Evolutionary conservation across 1,140 invertebrate genomes (phyloP).

Genomic region (Drosophila quadrilineata): DNA sequence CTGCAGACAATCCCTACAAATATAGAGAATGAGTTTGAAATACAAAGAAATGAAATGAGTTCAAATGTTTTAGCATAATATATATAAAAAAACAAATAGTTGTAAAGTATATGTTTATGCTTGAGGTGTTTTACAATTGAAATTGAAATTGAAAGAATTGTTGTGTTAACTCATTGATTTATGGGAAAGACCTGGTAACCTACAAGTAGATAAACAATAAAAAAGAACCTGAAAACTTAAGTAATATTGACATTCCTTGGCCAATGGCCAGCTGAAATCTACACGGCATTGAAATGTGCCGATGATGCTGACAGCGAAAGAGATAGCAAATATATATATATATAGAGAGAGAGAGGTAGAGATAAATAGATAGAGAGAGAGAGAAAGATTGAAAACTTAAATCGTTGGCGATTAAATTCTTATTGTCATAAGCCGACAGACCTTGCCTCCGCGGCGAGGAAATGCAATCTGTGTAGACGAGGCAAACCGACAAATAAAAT

Average conservation of each 20-base stretch:
- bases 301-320: conserved; percentile 1
- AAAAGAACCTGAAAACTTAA: conserved; percentile 28
- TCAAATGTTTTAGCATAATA: no score
- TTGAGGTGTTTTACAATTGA: not conserved
- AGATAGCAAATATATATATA: not conserved
- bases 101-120: no score
- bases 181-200: conserved; percentile 32
- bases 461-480: not conserved
- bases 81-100: no score
- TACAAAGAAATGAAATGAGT: no score
- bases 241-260: conserved; percentile 48
- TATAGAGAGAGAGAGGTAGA: no score
- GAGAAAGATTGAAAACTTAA: not conserved
- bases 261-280: conserved; percentile 38
- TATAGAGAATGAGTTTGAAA: no score
- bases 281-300: conserved; percentile 65
- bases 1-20: no score
- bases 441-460: conserved; percentile 27
- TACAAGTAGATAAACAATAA: conserved; percentile 1
- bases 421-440: conserved; percentile 48
- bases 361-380: not conserved
- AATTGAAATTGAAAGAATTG: not conserved
- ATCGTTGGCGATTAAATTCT: conserved; percentile 35
- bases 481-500: not conserved
- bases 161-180: conserved; percentile 16